These are phyloP conservation scores for Icerya purchasi DNA, from an alignment of 2,888 invertebrate species.

Conservation along the genomic window DNA sequence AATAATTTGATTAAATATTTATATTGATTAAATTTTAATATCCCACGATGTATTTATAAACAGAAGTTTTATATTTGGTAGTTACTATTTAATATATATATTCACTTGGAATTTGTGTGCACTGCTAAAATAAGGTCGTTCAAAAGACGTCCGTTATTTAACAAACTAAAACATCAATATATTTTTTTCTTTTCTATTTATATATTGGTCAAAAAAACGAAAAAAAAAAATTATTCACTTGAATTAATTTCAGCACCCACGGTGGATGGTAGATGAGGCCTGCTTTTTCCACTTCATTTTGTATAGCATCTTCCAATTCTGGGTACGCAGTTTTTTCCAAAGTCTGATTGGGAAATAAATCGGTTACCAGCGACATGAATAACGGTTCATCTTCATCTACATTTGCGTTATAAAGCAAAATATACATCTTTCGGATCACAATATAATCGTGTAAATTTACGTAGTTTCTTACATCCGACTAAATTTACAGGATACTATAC, in stretches of 20 bases:
- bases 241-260: slow-evolving; percentile 85
- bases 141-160: not conserved
- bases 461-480: no score
- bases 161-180: not conserved
- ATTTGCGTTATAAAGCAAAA: slow-evolving; percentile 14
- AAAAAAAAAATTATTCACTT: slow-evolving; percentile 30
- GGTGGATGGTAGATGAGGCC: slow-evolving; percentile 79
- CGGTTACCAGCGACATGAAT: slow-evolving; percentile 87
- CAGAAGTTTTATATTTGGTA: no score
- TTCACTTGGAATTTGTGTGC: no score
- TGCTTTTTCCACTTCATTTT: slow-evolving; percentile 54
- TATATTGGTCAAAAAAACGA: not conserved
- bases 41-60: no score
- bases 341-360: slow-evolving; percentile 84
- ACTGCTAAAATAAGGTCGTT: no score
- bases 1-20: not conserved
- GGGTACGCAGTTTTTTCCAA: slow-evolving; percentile 80
- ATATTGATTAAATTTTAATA: not conserved
- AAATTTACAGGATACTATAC: no score
- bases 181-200: no score
- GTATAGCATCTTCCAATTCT: slow-evolving; percentile 71
- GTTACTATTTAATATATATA: no score
- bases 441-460: no score
- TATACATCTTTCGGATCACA: no score
- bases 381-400: slow-evolving; percentile 86